Percentiles rank a stretch among this genome's conserved stretches.
Conservation (phyloP, 2,113 vertebrate genomes). For the Vombatus ursinus region DNA sequence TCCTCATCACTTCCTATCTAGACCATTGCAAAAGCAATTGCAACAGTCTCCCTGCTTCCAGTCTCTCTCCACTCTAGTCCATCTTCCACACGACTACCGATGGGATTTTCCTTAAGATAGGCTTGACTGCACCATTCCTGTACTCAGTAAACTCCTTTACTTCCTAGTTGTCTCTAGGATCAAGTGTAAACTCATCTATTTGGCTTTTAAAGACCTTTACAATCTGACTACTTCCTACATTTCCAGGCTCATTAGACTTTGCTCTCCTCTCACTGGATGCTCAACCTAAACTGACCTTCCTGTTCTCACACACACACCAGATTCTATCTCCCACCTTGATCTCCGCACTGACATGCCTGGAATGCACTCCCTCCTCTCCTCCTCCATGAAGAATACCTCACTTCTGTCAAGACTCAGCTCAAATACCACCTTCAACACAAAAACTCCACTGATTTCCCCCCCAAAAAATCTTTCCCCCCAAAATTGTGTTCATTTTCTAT, state of each 20-base stretch:
- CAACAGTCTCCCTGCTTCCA: background rate
- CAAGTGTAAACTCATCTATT: background rate
- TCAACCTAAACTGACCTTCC: constrained; percentile 3
- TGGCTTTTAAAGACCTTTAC: background rate
- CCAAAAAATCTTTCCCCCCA: no score
- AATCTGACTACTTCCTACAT: background rate
- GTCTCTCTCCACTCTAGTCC: background rate
- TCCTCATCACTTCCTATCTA: background rate
- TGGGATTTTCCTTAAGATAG: background rate
- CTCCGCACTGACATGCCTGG: background rate
- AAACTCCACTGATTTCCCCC: background rate
- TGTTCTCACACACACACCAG: background rate
- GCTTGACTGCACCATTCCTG: background rate
- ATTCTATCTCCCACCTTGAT: background rate
- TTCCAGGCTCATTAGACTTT: background rate
- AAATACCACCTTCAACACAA: background rate
- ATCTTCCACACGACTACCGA: background rate
- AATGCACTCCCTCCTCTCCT: background rate
- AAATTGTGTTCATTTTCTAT: background rate
- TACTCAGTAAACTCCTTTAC: background rate
- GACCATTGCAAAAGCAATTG: background rate
- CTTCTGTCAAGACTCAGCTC: background rate
- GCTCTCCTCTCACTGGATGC: background rate
- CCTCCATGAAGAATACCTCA: background rate
- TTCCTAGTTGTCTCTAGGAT: background rate